phyloP scores from a whole-genome alignment of 2,797 vertebrate species.

The Leuciscus waleckii region DNA sequence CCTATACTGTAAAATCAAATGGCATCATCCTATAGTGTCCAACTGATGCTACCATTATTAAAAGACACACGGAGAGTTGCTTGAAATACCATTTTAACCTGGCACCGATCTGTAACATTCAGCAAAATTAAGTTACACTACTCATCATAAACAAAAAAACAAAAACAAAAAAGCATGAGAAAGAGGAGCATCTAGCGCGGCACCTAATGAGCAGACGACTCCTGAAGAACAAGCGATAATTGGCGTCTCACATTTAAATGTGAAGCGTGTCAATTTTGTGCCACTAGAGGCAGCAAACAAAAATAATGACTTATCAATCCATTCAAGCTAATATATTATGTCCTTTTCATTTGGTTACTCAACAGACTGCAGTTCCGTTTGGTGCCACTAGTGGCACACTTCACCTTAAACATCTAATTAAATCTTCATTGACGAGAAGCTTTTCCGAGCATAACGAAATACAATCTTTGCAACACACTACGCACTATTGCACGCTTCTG shows the following conservation, averaged over 20 bases:
- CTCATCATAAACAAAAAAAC: slow-evolving; percentile 51
- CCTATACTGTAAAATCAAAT: not conserved
- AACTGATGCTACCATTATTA: slow-evolving; percentile 65
- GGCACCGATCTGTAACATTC: slow-evolving; percentile 72
- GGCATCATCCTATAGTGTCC: slow-evolving; percentile 11
- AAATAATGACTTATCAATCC: not conserved
- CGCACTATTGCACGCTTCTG: slow-evolving; percentile 44
- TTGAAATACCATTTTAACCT: slow-evolving; percentile 68
- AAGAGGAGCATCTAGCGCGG: not conserved
- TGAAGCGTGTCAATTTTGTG: not conserved
- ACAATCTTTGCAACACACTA: slow-evolving; percentile 20
- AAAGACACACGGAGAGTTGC: slow-evolving; percentile 67
- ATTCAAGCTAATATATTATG: not conserved
- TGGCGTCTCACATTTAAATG: not conserved
- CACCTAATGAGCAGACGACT: slow-evolving; percentile 8
- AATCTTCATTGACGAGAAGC: not conserved
- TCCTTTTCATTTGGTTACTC: not conserved
- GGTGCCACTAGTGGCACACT: not conserved
- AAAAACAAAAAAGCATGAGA: not conserved
- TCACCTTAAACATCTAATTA: not conserved
- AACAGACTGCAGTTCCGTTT: not conserved
- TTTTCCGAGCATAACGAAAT: slow-evolving; percentile 8
- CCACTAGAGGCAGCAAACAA: not conserved
- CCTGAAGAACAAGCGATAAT: not conserved
- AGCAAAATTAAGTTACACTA: slow-evolving; percentile 69